Evolutionary conservation across 2,797 vertebrate species (phyloP), one percentile per base, ranked within the genome.

Genomic region (Sebastes glaucus): DNA sequence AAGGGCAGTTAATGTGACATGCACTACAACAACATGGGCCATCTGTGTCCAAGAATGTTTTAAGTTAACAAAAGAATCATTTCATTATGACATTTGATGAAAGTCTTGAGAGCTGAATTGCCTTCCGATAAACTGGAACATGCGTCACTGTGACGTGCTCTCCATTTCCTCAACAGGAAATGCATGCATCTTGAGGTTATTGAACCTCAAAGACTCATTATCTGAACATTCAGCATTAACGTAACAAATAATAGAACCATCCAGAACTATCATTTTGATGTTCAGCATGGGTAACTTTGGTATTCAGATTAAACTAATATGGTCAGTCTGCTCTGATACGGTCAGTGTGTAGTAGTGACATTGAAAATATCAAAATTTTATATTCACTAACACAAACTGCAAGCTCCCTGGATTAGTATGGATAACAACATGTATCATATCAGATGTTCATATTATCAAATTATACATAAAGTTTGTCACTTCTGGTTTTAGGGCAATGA

Each of bases 401-500:
- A 22, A 42, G 42, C 6, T 67, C 9, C 18, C 20, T 3, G 2
- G 5, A 55, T 61, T n/a, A 7, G 2, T 71, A 20, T 33, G 8
- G 18, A 25, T 25, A 22, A 60, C 27, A 42, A 49, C 46, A 22
- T 53, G 20, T 53, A 10, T 22, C 20, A 53, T 53, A 22, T 73
- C 4, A 38, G 23, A 63, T 1, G 0, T 18, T 56, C 6, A 6
- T 70, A 28, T 25, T 6, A 8, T 46, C 3, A 25, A 14, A 46
- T 38, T 7, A 11, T 35, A 20, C 22, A 13, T 69, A 8, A 46
- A 23, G 3, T 78, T 49, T 74, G 4, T 66, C 8, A n/a, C 5
- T 60, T 75, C 27, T 74, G 23, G n/a, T 65, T 77, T 56, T 59
- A 67, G 53, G 62, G n/a, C 56, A 83, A 87, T 63, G 72, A 85